Evolutionary conservation across 1,140 invertebrate genomes (phyloP).

Genomic region (Oscheius sp.): DNA sequence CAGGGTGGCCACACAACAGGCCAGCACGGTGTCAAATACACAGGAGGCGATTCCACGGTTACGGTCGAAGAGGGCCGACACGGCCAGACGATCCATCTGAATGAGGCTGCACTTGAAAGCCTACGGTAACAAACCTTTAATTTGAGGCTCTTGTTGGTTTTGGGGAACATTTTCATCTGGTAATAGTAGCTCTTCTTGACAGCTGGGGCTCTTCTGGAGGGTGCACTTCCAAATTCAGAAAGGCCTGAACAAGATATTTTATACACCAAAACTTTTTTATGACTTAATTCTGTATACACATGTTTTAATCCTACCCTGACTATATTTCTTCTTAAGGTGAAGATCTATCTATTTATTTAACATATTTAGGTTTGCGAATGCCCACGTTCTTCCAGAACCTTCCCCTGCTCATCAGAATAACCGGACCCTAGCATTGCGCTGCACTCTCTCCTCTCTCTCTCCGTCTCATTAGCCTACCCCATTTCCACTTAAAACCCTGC

Average conservation of each 20-base stretch:
- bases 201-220: not conserved
- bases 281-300: not conserved
- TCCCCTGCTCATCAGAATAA: no score
- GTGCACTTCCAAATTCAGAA: no score
- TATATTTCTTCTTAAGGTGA: no score
- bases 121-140: conserved; percentile 32
- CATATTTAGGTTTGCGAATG: no score
- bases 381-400: no score
- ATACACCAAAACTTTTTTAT: not conserved
- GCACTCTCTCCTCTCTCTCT: no score
- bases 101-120: conserved; percentile 61
- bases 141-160: conserved; percentile 31
- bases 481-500: no score
- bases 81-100: conserved; percentile 82
- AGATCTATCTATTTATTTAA: no score
- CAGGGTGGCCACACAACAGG: conserved; percentile 79
- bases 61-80: conserved; percentile 84
- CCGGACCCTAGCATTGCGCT: no score
- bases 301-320: no score
- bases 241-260: no score
- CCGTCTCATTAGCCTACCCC: no score
- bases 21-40: conserved; percentile 78
- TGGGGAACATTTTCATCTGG: conserved; percentile 47
- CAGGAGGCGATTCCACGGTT: conserved; percentile 82
- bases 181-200: conserved; percentile 50